Evolutionary conservation across 2,113 vertebrate genomes (phyloP).

Genomic region (Spea bombifrons): DNA sequence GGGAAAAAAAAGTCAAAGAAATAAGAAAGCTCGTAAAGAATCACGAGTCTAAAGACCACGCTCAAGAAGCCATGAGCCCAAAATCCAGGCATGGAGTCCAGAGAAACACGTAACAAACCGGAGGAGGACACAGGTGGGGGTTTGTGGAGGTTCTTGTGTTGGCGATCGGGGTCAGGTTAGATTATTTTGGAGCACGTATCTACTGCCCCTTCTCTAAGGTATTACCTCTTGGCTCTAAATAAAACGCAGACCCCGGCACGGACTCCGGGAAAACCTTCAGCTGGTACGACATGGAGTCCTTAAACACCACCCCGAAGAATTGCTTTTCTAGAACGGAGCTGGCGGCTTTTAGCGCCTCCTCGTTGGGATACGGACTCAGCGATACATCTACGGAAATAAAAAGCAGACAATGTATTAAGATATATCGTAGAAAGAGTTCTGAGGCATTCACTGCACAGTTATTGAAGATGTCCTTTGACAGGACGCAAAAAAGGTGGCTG

Average conservation of each 20-base stretch:
- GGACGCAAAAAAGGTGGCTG: background rate
- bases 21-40: too few relatives aligned
- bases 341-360: slow-evolving; percentile 63
- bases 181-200: too few relatives aligned
- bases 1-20: background rate
- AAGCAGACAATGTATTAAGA: background rate
- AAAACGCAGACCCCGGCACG: slow-evolving; percentile 61
- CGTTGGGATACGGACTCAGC: slow-evolving; percentile 63
- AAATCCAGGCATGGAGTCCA: too few relatives aligned
- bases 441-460: too few relatives aligned
- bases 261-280: slow-evolving; percentile 65
- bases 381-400: slow-evolving; percentile 53
- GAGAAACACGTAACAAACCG: too few relatives aligned
- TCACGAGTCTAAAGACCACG: too few relatives aligned
- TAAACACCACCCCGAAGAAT: slow-evolving; percentile 69
- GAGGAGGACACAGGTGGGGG: too few relatives aligned
- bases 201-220: background rate
- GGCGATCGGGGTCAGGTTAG: too few relatives aligned
- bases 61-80: too few relatives aligned
- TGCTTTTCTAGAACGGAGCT: slow-evolving; percentile 51
- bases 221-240: slow-evolving; percentile 66
- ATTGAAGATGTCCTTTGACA: too few relatives aligned
- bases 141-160: too few relatives aligned
- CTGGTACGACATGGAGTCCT: slow-evolving; percentile 66
- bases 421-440: too few relatives aligned